Percentiles rank a stretch among this genome's conserved stretches.
Conservation (phyloP, 1,140 invertebrate genomes). For the Musca vetustissima region DNA sequence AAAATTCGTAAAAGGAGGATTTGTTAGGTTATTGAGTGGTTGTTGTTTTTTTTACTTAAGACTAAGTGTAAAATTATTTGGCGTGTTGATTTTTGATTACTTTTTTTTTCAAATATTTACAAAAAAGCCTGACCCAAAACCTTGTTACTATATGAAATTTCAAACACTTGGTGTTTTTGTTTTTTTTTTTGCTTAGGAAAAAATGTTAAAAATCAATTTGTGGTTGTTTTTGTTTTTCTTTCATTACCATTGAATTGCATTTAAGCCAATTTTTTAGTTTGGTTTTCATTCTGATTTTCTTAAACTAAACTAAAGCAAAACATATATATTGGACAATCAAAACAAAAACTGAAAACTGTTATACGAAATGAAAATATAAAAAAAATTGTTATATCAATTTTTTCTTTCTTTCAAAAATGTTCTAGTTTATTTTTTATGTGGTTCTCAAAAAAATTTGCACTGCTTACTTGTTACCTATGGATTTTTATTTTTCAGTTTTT, state of each 20-base stretch:
- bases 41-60: no score
- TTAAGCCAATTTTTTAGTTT: slow-evolving; percentile 3
- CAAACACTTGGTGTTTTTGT: background rate
- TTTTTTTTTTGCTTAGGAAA: slow-evolving; percentile 9
- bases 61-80: no score
- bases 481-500: slow-evolving; percentile 3
- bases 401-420: background rate
- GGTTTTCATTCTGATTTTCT: background rate
- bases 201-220: slow-evolving; percentile 24
- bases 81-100: no score
- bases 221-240: background rate
- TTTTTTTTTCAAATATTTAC: background rate
- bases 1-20: background rate
- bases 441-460: slow-evolving; percentile 48
- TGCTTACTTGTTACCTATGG: slow-evolving; percentile 29
- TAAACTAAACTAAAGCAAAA: slow-evolving; percentile 20
- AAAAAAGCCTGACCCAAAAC: slow-evolving; percentile 15
- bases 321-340: background rate
- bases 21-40: background rate
- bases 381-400: background rate
- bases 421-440: background rate
- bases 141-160: background rate
- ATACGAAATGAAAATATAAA: background rate
- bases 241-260: background rate
- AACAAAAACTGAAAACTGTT: slow-evolving; percentile 1